A percentile compares a stretch with the other conserved stretches of the same genome.
These are phyloP conservation scores for Brachionus asplanchnoidis DNA, from an alignment of 1,140 invertebrate genomes.

Conservation along the genomic window DNA sequence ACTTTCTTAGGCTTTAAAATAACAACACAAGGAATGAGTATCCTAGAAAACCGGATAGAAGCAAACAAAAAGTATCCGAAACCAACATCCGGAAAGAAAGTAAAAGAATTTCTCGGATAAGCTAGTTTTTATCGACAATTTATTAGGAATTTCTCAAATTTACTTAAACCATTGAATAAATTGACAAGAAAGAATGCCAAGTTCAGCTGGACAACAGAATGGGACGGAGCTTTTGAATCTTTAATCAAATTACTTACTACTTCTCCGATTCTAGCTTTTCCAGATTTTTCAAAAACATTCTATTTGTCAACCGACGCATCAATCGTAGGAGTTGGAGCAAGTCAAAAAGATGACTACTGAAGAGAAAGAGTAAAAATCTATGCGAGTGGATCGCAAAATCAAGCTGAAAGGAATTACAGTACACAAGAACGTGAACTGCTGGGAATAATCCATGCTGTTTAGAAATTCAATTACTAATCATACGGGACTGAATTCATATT, in stretches of 20 bases:
- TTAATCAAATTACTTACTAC: slow-evolving; percentile 40
- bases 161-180: slow-evolving; percentile 48
- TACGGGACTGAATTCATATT: too few species aligned
- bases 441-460: not conserved
- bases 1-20: slow-evolving; percentile 15
- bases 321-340: not conserved
- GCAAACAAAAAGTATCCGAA: slow-evolving; percentile 48
- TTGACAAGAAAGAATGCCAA: slow-evolving; percentile 46
- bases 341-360: not conserved
- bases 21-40: not conserved
- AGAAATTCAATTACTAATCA: too few species aligned
- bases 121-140: slow-evolving; percentile 48
- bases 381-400: slow-evolving; percentile 15
- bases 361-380: not conserved
- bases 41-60: not conserved
- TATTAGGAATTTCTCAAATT: slow-evolving; percentile 44
- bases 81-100: slow-evolving; percentile 43
- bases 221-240: slow-evolving; percentile 47
- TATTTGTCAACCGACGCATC: slow-evolving; percentile 23
- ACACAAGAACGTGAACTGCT: not conserved
- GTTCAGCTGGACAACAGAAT: slow-evolving; percentile 42
- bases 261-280: not conserved
- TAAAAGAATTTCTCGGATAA: slow-evolving; percentile 48
- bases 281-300: not conserved
- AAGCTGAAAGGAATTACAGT: not conserved